Base-by-base conservation (phyloP, 2,797 vertebrate species). In the Myoxocephalus aenaeus region DNA sequence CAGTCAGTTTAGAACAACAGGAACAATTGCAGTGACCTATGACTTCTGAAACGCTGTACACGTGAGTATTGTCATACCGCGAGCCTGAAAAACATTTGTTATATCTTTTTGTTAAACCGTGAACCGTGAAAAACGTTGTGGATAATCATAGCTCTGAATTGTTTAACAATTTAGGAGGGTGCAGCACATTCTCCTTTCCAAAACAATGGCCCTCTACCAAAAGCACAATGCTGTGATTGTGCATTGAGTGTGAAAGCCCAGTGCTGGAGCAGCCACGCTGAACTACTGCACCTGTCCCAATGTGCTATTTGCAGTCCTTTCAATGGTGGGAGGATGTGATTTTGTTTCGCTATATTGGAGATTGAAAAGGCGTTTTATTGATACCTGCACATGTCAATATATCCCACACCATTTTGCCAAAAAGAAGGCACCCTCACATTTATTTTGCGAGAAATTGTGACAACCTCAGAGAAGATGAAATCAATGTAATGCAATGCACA, bases 361-460 rank as follows among this genome's bases (percentile, higher is more conserved):
- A 54, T 22, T 53, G 3, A 20, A 59, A 44, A n/a, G 9, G 7
- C 1, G 5, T 42, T 54, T 22, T 29, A 53, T 18, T 67, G 46
- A 73, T 50, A 44, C 10, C 27, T 65, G 9, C 18, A 5, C 25
- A 38, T 40, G 42, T 48, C 13, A 53, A 75, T 50, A 58, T 46
- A 56, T 62, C 4, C 14, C 12, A 42, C 48, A 20, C 15, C 20
- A 48, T 40, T 77, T 70, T 54, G 50, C 59, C 51, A 29, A 6
- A 79, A 71, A 25, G n/a, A 71, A 27, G 1, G 36, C 48, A 46
- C 70, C 76, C 7, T 62, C 15, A 46, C 18, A 69, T 75, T 58
- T 48, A 64, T 40, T 65, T 44, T 15, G 4, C 1, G 15, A 5
- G 14, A 36, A 64, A 50, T 29, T 44, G 20, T 63, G 59, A 69